Conservation (phyloP, 2,113 vertebrate species). For the Marmota monax region DNA sequence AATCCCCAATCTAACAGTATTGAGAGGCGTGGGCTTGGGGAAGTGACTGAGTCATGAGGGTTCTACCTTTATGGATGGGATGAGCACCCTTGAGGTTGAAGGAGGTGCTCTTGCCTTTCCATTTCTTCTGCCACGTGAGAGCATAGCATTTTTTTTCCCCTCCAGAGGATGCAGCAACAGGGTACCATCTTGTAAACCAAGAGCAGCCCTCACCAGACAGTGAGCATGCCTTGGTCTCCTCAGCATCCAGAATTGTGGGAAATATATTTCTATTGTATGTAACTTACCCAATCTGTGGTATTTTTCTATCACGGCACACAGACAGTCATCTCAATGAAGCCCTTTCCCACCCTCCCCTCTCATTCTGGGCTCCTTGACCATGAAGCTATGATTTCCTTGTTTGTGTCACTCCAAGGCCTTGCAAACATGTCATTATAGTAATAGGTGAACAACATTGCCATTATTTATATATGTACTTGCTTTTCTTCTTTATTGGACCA, state of each 20-base stretch:
- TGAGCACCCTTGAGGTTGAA: not conserved
- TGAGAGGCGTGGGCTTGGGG: not conserved
- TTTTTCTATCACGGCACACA: not conserved
- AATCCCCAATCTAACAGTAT: not conserved
- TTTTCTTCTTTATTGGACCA: not conserved
- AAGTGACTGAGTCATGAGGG: not conserved
- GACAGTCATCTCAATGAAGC: not conserved
- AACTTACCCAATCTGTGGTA: not conserved
- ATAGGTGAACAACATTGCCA: not conserved
- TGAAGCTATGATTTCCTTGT: not conserved
- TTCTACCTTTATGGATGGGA: not conserved
- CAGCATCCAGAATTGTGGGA: not conserved
- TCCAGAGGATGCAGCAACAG: not conserved
- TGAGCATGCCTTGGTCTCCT: not conserved
- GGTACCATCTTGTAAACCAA: not conserved
- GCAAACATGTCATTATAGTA: not conserved
- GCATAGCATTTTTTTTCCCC: too few relatives aligned
- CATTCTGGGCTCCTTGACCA: not conserved
- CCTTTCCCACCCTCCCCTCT: not conserved
- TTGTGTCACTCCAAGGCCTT: not conserved
- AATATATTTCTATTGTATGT: not conserved
- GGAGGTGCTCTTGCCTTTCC: accelerated
- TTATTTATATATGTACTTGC: not conserved
- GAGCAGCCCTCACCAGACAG: too few relatives aligned
- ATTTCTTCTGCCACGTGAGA: not conserved